Percentiles rank a stretch among this genome's conserved stretches.
phyloP scores from a whole-genome alignment of 1,140 invertebrate species.

The Globodera ellingtonae region DNA sequence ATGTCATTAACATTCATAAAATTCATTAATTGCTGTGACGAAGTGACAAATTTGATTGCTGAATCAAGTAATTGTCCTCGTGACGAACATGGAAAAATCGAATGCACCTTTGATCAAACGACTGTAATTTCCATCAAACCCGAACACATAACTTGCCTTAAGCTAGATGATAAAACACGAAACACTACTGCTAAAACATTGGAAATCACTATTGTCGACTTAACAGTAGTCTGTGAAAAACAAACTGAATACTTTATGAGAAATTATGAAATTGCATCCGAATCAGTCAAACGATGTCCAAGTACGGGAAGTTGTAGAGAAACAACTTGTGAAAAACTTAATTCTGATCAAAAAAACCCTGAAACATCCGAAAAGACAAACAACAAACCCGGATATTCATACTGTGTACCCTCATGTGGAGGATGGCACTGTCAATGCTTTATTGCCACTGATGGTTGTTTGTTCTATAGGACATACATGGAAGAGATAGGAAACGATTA shows the following conservation, averaged over 20 bases:
- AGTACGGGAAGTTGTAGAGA: background rate
- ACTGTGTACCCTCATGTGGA: background rate
- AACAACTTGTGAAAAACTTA: background rate
- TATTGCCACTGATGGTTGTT: background rate
- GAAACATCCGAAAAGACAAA: background rate
- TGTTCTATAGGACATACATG: background rate
- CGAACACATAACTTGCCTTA: background rate
- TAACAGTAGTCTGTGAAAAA: background rate
- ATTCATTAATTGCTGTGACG: background rate
- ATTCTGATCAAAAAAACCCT: background rate
- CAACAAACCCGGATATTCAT: background rate
- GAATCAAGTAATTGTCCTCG: background rate
- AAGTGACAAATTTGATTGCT: background rate
- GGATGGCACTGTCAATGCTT: background rate
- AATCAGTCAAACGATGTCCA: background rate
- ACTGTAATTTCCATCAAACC: background rate
- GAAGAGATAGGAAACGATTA: background rate
- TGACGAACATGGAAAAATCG: background rate
- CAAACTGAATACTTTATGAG: background rate
- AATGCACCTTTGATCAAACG: background rate
- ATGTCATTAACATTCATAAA: background rate
- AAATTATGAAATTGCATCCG: background rate
- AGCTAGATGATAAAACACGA: background rate
- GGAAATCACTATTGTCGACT: background rate
- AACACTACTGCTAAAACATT: background rate